Conservation (phyloP, 2,888 invertebrate genomes). For the Mycogona germanica region DNA sequence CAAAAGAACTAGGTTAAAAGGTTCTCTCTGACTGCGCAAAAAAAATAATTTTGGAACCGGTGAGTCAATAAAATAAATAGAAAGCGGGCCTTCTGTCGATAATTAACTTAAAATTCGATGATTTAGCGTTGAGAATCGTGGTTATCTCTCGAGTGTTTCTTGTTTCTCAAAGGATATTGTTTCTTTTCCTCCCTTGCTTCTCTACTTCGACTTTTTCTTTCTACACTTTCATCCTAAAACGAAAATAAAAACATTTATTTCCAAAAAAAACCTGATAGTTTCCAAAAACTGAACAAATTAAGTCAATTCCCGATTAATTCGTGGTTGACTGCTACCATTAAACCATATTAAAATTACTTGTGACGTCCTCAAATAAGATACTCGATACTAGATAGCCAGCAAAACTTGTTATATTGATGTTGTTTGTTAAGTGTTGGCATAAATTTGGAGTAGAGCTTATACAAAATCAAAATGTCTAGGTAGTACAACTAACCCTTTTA, state of each 20-base stretch:
- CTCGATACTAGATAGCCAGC: too few relatives aligned
- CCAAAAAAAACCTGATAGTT: too few relatives aligned
- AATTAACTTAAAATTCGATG: background rate
- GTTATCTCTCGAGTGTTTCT: background rate
- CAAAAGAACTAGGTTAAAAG: too few relatives aligned
- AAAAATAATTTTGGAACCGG: too few relatives aligned
- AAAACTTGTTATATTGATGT: too few relatives aligned
- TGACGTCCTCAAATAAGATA: too few relatives aligned
- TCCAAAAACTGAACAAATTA: too few relatives aligned
- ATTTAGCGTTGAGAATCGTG: background rate
- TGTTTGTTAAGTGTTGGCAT: too few relatives aligned
- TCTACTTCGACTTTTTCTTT: conserved; percentile 8
- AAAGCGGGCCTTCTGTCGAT: background rate
- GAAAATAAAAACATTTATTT: background rate
- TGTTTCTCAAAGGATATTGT: conserved; percentile 10
- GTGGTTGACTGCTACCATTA: too few relatives aligned
- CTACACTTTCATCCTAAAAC: conserved; percentile 6
- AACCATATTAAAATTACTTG: too few relatives aligned
- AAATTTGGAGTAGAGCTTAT: background rate
- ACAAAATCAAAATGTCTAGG: background rate
- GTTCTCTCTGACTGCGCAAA: too few relatives aligned
- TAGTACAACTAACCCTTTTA: conserved; percentile 8
- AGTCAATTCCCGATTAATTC: too few relatives aligned
- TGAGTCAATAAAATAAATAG: background rate
- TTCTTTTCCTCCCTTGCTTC: conserved; percentile 10